Evolutionary conservation across 2,113 vertebrate species (phyloP).

Genomic region (Datnioides undecimradiatus): DNA sequence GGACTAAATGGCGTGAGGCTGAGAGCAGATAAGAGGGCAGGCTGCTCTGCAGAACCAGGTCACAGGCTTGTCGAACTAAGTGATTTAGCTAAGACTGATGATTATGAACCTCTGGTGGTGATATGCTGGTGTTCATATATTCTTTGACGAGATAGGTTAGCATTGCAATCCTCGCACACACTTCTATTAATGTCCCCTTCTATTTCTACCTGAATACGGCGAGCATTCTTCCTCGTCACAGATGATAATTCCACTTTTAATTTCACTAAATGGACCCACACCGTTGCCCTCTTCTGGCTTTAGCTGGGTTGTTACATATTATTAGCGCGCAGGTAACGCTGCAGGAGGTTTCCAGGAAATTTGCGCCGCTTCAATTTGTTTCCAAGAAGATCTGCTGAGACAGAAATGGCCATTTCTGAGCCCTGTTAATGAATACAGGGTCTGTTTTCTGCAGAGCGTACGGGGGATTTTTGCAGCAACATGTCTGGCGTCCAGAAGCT

Average conservation of each 20-base stretch:
- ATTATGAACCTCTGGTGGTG: neutral
- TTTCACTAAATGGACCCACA: neutral
- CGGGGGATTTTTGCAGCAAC: neutral
- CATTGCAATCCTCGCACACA: neutral
- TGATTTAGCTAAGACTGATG: neutral
- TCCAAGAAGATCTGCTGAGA: neutral
- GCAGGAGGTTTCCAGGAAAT: neutral
- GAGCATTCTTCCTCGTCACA: neutral
- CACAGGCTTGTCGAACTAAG: neutral
- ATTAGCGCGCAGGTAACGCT: neutral
- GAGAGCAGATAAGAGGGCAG: conserved; percentile 15
- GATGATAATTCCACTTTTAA: neutral
- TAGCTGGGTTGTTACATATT: neutral
- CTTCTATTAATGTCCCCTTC: neutral
- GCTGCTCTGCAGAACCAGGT: neutral
- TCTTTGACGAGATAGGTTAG: neutral
- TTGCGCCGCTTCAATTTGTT: neutral
- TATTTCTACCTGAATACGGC: neutral
- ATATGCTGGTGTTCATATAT: neutral
- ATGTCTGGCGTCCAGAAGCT: neutral
- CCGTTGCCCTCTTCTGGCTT: neutral
- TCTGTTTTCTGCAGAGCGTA: neutral
- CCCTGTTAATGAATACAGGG: neutral
- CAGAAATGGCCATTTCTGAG: neutral
- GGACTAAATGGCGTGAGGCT: conserved; percentile 17